A percentile compares a stretch with the other conserved stretches of the same genome.
phyloP scores from a whole-genome alignment of 2,888 invertebrate genomes.

The Ephialtes manifestator region DNA sequence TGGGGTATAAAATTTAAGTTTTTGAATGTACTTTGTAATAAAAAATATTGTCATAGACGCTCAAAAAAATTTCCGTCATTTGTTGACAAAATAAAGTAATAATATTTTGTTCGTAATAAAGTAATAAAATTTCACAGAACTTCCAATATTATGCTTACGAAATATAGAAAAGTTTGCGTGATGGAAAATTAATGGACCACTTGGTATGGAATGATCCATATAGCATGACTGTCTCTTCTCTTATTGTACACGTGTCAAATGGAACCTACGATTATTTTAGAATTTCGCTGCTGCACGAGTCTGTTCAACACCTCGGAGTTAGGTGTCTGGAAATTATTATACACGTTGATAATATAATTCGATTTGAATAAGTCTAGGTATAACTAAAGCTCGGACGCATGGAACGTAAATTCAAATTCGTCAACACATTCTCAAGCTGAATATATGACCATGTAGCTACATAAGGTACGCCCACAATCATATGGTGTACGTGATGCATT shows the following conservation, averaged over 20 bases:
- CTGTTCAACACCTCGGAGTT: background rate
- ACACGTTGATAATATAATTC: conserved; percentile 1
- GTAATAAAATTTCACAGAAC: too few relatives aligned
- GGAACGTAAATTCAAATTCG: background rate
- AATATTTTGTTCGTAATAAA: too few relatives aligned
- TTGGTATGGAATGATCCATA: too few relatives aligned
- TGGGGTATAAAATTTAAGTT: too few relatives aligned
- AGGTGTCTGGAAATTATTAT: background rate
- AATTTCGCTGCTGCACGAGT: background rate
- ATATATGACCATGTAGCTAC: background rate
- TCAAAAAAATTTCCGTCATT: too few relatives aligned
- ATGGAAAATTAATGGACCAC: too few relatives aligned
- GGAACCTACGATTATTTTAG: background rate
- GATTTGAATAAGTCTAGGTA: conserved; percentile 7
- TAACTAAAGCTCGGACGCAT: background rate
- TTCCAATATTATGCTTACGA: too few relatives aligned
- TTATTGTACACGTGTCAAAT: background rate
- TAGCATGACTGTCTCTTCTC: background rate
- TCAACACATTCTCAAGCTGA: background rate
- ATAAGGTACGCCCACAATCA: conserved; percentile 5
- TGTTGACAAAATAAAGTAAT: too few relatives aligned
- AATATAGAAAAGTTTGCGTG: too few relatives aligned
- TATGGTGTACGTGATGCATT: conserved; percentile 23
- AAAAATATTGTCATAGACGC: too few relatives aligned
- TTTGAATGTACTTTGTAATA: too few relatives aligned